phyloP scores from a whole-genome alignment of 2,113 vertebrate genomes.

The Muntiacus reevesi region DNA sequence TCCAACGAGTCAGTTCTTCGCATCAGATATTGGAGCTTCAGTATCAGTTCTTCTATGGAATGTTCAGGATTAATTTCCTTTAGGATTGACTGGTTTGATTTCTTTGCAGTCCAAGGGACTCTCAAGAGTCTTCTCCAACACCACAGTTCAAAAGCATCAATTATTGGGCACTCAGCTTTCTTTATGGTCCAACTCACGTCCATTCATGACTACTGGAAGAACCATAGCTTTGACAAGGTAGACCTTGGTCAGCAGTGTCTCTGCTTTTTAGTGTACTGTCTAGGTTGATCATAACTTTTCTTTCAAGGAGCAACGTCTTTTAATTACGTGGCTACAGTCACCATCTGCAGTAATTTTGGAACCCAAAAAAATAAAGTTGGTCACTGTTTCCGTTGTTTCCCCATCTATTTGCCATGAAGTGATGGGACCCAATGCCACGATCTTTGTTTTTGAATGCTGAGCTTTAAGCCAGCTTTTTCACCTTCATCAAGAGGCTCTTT shows the following conservation, averaged over 20 bases:
- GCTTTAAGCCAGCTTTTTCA: not conserved
- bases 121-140: not conserved
- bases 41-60: not conserved
- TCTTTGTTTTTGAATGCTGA: not conserved
- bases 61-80: not conserved
- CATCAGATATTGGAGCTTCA: not conserved
- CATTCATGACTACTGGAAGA: not conserved
- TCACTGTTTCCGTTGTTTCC: not conserved
- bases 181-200: fast-evolving
- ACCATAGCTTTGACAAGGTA: not conserved
- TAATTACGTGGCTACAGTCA: not conserved
- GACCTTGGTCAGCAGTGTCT: not conserved
- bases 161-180: not conserved
- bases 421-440: fast-evolving
- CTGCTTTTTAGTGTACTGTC: not conserved
- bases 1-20: not conserved
- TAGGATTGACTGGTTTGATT: not conserved
- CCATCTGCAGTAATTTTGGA: not conserved
- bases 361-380: not conserved
- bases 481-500: not conserved
- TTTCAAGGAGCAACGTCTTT: not conserved
- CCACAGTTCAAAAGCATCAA: not conserved
- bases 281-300: not conserved
- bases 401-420: not conserved
- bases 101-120: not conserved